Percentiles rank a stretch among this genome's conserved stretches.
Evolutionary conservation across 2,113 vertebrate genomes (phyloP).

Genomic region (Paedocypris sp.): DNA sequence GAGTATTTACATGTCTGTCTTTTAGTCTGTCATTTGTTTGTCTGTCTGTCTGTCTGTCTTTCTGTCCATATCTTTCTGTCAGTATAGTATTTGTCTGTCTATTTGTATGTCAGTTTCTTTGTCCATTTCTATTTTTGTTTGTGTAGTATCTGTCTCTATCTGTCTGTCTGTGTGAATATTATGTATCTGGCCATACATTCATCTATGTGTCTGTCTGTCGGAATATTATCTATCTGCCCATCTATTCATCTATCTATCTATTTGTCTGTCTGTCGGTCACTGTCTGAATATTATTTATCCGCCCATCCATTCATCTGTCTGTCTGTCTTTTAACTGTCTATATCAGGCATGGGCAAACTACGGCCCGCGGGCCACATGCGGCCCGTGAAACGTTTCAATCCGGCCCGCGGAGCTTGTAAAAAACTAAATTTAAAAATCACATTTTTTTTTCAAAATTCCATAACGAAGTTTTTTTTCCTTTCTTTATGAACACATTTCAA

Average conservation of each 20-base stretch:
- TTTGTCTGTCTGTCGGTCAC: not conserved
- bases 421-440: too few species aligned
- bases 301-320: not conserved
- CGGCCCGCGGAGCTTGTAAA: too few species aligned
- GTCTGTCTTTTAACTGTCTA: not conserved
- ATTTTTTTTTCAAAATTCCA: too few species aligned
- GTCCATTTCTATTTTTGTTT: not conserved
- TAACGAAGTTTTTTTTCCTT: too few species aligned
- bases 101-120: not conserved
- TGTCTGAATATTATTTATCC: not conserved
- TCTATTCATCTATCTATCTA: not conserved
- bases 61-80: not conserved
- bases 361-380: too few species aligned
- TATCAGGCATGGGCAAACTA: too few species aligned
- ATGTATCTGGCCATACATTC: not conserved
- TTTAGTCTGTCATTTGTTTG: not conserved
- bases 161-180: not conserved
- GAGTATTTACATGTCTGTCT: slow-evolving; percentile 42
- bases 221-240: not conserved
- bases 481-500: too few species aligned
- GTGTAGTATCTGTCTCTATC: not conserved
- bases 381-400: too few species aligned
- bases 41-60: not conserved
- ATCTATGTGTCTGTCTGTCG: not conserved
- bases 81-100: not conserved